Evolutionary conservation across 2,797 vertebrate species (phyloP).

Genomic region (Pseudochirops corinnae): DNA sequence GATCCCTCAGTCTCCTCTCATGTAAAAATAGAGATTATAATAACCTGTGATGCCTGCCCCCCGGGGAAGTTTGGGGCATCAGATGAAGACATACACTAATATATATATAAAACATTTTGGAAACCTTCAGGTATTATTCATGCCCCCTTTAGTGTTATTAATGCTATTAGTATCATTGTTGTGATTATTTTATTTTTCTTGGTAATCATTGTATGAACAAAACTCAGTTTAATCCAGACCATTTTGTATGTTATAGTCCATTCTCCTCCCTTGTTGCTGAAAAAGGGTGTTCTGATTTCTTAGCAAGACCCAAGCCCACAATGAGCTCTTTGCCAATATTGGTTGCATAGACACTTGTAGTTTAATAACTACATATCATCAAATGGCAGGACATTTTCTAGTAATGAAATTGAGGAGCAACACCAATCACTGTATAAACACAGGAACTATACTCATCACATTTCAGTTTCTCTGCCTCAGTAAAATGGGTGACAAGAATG

Average conservation of each 20-base stretch:
- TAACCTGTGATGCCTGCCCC: neutral
- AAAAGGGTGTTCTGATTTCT: neutral
- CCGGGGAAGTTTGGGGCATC: neutral
- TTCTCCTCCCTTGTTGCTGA: neutral
- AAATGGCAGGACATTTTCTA: neutral
- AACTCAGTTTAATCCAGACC: neutral
- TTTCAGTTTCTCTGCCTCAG: neutral
- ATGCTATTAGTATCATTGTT: neutral
- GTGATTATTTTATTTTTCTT: neutral
- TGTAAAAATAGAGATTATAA: neutral
- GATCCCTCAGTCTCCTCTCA: neutral
- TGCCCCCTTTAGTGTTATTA: neutral
- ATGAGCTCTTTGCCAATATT: neutral
- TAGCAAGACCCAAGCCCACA: neutral
- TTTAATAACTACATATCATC: neutral
- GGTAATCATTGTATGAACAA: neutral
- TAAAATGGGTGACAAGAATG: neutral
- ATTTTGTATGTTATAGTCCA: neutral
- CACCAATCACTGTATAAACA: neutral
- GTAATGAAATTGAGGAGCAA: neutral
- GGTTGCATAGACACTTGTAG: neutral
- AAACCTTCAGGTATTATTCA: neutral
- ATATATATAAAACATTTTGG: neutral
- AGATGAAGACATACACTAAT: neutral
- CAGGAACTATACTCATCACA: neutral